Conservation (phyloP, 2,797 vertebrate genomes). For the Tiaroga cobitis region DNA sequence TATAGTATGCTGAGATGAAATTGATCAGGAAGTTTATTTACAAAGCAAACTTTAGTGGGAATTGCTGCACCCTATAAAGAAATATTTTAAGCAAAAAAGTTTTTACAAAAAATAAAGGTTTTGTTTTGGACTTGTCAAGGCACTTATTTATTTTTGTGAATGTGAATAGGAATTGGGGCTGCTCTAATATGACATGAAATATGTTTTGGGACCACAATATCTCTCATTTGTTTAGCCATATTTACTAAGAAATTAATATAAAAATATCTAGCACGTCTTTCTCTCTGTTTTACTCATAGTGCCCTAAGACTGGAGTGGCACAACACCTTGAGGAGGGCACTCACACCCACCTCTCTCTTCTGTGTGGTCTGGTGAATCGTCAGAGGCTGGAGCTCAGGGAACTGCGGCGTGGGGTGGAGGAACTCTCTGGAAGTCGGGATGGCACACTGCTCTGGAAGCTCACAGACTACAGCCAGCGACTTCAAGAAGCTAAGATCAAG, state of each 20-base stretch:
- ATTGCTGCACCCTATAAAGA: no score
- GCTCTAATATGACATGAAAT: neutral
- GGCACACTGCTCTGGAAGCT: constrained; percentile 97
- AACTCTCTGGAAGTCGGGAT: constrained; percentile 90
- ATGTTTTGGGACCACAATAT: neutral
- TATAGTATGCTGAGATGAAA: neutral
- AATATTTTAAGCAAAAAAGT: no score
- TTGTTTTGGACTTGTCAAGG: neutral
- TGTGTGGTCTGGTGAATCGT: constrained; percentile 91
- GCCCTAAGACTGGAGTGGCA: constrained; percentile 90
- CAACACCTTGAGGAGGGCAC: constrained; percentile 93
- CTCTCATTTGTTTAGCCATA: neutral
- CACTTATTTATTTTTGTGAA: neutral
- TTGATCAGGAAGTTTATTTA: no score
- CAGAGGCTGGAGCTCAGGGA: constrained; percentile 95
- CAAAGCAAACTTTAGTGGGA: no score
- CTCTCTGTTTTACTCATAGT: constrained; percentile 76
- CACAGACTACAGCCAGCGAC: constrained; percentile 87
- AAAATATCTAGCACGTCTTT: neutral
- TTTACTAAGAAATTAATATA: neutral
- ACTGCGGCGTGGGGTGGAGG: constrained; percentile 92
- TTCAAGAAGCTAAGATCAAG: constrained; percentile 91
- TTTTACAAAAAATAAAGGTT: no score
- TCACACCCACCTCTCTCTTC: constrained; percentile 92
- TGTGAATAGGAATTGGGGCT: neutral